Evolutionary conservation across 2,797 vertebrate species (phyloP), one percentile per base, ranked within the genome.

Genomic region (Alca torda): DNA sequence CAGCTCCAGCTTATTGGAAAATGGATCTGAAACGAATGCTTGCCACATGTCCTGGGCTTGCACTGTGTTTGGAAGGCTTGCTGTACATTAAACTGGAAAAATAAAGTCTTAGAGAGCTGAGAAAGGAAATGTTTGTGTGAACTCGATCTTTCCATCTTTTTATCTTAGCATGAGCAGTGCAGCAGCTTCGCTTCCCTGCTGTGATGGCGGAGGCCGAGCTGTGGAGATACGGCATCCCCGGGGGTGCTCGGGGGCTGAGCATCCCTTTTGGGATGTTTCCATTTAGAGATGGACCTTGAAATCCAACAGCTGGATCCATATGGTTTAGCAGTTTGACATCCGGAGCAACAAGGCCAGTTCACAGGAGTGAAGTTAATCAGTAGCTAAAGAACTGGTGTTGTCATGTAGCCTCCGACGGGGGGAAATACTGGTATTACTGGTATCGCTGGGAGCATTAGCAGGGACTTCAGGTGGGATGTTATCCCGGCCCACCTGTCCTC

Each of bases 61-160:
- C 8, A 6, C 13, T 30, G 23, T 24, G 6, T 91, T 96, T 84
- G 67, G 50, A 91, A 93, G 33, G 18, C 54, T 92, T 67, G 45
- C 57, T 73, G 8, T 64, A 84, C 15, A 5, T 65, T 61, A 69
- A 81, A 86, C 50, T 88, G 65, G 77, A 84, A 91, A 93, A 96
- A 94, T 81, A 88, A 90, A 78, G 50, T 68, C 76, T 48, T 69
- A 33, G 72, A 51, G 68, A 72, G 50, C 74, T 73, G 85, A 74
- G 65, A 93, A 91, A 84, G 37, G 53, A 90, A 94, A 86, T 75
- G 57, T 74, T 96, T 89, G 57, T 30, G 16, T 93, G 79, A 94
- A 91, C 68, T 72, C 63, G 54, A 74, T 87, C 80, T 87, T 90
- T 63, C 51, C 63, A 18, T 76, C 70, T 92, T 93, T 85, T 85